phyloP scores from a whole-genome alignment of 2,113 vertebrate genomes.

The Lophochroa leadbeateri region DNA sequence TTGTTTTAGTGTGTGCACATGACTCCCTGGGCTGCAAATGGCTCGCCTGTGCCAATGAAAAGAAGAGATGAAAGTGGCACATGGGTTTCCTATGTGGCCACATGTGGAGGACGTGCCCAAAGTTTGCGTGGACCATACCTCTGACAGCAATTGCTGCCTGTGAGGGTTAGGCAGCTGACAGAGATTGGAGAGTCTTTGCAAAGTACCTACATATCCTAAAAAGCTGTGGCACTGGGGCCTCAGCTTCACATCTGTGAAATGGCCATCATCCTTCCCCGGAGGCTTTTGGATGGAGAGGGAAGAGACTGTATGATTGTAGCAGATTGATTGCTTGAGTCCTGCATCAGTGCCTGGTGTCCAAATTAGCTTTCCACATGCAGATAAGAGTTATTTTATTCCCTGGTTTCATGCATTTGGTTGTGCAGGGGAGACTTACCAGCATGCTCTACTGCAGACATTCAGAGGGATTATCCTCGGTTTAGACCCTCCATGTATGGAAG shows the following conservation, averaged over 20 bases:
- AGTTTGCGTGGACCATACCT: fast-evolving
- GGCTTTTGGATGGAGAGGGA: not conserved
- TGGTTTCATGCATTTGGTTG: not conserved
- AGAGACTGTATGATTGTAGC: not conserved
- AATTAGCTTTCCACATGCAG: not conserved
- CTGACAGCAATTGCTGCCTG: not conserved
- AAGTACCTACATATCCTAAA: not conserved
- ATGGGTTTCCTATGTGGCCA: not conserved
- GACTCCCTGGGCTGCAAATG: not conserved
- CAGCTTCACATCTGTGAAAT: not conserved
- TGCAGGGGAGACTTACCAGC: not conserved
- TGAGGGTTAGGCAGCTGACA: fast-evolving
- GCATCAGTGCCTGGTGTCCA: not conserved
- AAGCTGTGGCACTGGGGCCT: fast-evolving
- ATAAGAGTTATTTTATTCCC: not conserved
- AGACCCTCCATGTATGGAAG: fast-evolving
- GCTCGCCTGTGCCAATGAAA: fast-evolving
- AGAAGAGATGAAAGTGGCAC: not conserved
- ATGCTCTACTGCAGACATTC: not conserved
- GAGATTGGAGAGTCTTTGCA: fast-evolving
- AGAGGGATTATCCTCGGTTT: not conserved
- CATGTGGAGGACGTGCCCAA: not conserved
- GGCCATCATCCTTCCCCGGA: fast-evolving
- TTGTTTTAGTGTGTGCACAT: not conserved
- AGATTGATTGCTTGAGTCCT: not conserved